A percentile compares a stretch with the other conserved stretches of the same genome.
Evolutionary conservation across 2,113 vertebrate genomes (phyloP).

Genomic region (Pachypanchax playfairii): DNA sequence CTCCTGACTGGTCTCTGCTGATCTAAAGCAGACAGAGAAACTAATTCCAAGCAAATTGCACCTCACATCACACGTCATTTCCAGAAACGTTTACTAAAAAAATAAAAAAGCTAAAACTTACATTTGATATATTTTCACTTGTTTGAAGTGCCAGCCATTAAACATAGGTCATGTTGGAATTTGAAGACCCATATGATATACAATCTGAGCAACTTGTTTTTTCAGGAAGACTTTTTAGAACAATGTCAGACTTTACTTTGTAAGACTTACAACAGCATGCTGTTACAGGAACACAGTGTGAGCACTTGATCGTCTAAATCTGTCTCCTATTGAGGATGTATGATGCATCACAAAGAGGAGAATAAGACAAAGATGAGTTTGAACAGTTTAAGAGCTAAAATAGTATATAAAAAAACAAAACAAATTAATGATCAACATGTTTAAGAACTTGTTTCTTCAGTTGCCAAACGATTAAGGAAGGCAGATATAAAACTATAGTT

Average conservation of each 20-base stretch:
- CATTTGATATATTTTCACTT: no score
- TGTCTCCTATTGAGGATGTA: no score
- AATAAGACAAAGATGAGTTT: no score
- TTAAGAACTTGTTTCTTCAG: no score
- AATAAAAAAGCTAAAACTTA: slow-evolving; percentile 1
- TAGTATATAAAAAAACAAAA: no score
- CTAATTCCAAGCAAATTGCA: slow-evolving; percentile 41
- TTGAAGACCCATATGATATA: neutral
- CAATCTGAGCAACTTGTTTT: neutral
- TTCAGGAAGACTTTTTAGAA: neutral
- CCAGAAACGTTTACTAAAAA: neutral
- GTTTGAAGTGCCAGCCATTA: no score
- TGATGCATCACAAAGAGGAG: no score
- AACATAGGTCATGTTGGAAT: neutral
- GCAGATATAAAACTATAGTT: no score
- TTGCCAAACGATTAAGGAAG: no score
- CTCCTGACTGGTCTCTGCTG: slow-evolving; percentile 44
- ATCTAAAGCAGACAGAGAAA: slow-evolving; percentile 36
- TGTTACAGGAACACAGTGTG: neutral
- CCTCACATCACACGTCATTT: neutral
- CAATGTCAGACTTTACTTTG: neutral
- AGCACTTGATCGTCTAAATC: no score
- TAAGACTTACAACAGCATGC: slow-evolving; percentile 13
- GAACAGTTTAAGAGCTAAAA: no score
- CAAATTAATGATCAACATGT: no score